Conservation (phyloP, 1,140 invertebrate genomes). For the Drosophila funebris region DNA sequence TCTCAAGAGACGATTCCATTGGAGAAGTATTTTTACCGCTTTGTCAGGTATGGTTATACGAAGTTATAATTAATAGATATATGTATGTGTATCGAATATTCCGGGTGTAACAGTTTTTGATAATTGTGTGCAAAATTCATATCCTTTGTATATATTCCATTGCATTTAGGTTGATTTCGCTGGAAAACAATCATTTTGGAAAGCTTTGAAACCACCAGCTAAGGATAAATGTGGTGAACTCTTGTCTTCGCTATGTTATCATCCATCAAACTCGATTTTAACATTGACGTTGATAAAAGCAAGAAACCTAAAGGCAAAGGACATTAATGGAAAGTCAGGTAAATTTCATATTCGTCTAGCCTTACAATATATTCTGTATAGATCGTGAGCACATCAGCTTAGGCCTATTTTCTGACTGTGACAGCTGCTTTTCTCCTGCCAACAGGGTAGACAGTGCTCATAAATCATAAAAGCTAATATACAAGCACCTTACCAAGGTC, state of each 20-base stretch:
- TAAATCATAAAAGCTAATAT: no score
- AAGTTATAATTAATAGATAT: no score
- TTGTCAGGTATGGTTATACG: constrained; percentile 89
- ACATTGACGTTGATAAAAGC: constrained; percentile 95
- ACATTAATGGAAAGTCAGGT: constrained; percentile 98
- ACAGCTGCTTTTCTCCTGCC: no score
- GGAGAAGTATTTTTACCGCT: constrained; percentile 97
- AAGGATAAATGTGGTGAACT: constrained; percentile 97
- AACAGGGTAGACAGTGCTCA: no score
- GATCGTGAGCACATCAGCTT: no score
- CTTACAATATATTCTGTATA: no score
- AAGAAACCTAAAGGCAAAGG: constrained; percentile 96
- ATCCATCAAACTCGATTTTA: constrained; percentile 94
- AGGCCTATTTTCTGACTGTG: no score
- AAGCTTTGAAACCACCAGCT: constrained; percentile 94
- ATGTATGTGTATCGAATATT: no score
- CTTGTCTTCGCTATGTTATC: constrained; percentile 95
- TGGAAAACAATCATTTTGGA: constrained; percentile 96
- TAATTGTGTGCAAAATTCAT: no score
- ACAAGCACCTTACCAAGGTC: no score
- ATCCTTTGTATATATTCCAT: neutral
- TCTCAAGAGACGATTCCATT: constrained; percentile 97
- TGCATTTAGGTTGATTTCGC: constrained; percentile 92
- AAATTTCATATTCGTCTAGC: constrained; percentile 45
- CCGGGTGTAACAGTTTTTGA: no score